Base-by-base conservation (phyloP, 2,113 vertebrate species). In the Solea solea region DNA sequence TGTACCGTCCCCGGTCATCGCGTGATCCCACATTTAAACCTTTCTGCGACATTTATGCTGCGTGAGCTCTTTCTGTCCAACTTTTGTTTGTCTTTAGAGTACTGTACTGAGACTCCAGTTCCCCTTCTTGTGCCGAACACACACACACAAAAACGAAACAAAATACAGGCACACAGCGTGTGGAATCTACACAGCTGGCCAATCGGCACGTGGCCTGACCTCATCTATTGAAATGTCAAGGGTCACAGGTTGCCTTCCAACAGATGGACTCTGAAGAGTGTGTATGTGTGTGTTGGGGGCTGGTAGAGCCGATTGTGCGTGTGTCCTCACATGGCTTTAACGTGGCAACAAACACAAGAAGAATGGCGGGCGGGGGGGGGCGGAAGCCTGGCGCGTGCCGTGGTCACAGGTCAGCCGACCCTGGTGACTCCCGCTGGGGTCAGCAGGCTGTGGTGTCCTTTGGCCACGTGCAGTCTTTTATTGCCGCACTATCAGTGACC, bases 381-480 rank as follows among this genome's bases (percentile, higher is more conserved):
- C n/a, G n/a, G n/a, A n/a, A 61, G 73, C 58, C 59, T 54, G 86
- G 77, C 84, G 78, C 76, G 88, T 89, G 90, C 85, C 76, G 14
- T 54, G 88, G 84, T 87, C 80, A 87, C 50, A 78, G 91, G 82
- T 88, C 86, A 64, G 70, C n/a, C 61, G 60, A 91, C 91, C 76
- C 72, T 39, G 16, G 45, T 8, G 55, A 52, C 71, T 66, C 67
- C 21, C 57, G 34, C 70, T 44, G 71, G 76, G 86, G 80, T 89
- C 88, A 82, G 34, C 5, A 72, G 41, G 57, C 10, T 66, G 39
- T 15, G 3, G 27, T 64, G 69, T 56, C 34, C 48, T 59, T 50
- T 39, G 61, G 51, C 63, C 62, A 55, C 64, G 84, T 46, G 34
- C 72, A 69, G 62, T 28, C 52, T 81, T 81, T 82, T 63, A 77